These are phyloP conservation scores for Apantesis nais DNA, from an alignment of 2,888 invertebrate species.

Conservation along the genomic window DNA sequence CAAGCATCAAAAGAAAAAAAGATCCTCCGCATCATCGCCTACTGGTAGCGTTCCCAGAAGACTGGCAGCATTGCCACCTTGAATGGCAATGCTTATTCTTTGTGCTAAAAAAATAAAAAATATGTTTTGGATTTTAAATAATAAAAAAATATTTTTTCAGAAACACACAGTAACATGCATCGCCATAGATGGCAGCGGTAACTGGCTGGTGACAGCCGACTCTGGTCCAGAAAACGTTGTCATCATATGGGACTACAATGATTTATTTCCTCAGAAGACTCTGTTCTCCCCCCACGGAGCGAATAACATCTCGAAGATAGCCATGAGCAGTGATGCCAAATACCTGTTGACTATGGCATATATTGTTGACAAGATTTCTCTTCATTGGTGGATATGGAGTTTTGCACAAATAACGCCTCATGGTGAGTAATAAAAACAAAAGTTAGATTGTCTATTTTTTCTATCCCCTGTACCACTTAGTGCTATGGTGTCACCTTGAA, in stretches of 20 bases:
- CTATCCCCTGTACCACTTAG: neutral
- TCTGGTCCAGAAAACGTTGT: conserved; percentile 83
- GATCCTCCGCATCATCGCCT: no score
- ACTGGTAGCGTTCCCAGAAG: no score
- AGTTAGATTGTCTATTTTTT: neutral
- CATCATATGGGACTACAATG: conserved; percentile 85
- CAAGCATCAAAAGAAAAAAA: no score
- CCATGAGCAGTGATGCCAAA: conserved; percentile 85
- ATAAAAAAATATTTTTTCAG: no score
- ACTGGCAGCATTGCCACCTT: no score
- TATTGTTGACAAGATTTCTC: conserved; percentile 59
- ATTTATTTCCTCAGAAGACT: conserved; percentile 81
- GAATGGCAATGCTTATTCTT: no score
- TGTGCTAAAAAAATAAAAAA: no score
- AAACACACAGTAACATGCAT: conserved; percentile 80
- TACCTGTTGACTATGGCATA: conserved; percentile 85
- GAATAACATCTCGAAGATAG: conserved; percentile 67
- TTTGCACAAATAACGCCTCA: conserved; percentile 79
- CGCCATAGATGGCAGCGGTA: conserved; percentile 79
- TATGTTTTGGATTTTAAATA: no score
- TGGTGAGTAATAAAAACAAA: conserved; percentile 69
- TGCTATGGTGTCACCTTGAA: no score
- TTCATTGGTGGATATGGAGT: conserved; percentile 88
- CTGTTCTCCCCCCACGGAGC: conserved; percentile 83
- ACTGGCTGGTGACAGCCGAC: conserved; percentile 87